Conservation (phyloP, 2,888 invertebrate species). For the Drosophila koepferae region DNA sequence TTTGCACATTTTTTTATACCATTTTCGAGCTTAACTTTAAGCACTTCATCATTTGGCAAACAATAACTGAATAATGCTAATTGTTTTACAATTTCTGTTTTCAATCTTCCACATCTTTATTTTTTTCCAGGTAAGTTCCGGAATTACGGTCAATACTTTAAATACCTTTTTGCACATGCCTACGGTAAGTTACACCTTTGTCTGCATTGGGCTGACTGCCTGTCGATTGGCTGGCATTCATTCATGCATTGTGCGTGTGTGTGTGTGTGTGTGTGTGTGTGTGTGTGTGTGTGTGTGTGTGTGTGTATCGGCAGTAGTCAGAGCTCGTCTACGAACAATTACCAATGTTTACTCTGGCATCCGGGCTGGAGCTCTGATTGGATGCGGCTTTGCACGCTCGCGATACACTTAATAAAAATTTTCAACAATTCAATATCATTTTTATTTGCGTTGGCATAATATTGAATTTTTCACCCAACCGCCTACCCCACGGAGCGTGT, state of each 20-base stretch:
- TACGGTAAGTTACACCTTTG: slow-evolving; percentile 52
- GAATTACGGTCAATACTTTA: slow-evolving; percentile 30
- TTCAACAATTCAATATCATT: slow-evolving; percentile 77
- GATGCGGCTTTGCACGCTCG: slow-evolving; percentile 19
- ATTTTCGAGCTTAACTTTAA: slow-evolving; percentile 5
- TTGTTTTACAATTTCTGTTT: slow-evolving; percentile 24
- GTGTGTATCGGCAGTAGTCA: not conserved
- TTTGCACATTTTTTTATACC: not conserved
- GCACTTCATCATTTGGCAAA: not conserved
- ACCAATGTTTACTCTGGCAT: slow-evolving; percentile 62
- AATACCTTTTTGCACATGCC: slow-evolving; percentile 39
- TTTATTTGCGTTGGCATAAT: slow-evolving; percentile 73
- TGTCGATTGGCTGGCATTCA: slow-evolving; percentile 8
- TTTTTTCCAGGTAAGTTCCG: slow-evolving; percentile 62
- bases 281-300: slow-evolving; percentile 1
- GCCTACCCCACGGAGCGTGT: slow-evolving; percentile 10
- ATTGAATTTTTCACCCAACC: slow-evolving; percentile 57
- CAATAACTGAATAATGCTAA: slow-evolving; percentile 11
- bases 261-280: not conserved
- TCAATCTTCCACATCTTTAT: slow-evolving; percentile 5
- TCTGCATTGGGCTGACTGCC: not conserved
- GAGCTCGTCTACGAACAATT: slow-evolving; percentile 54
- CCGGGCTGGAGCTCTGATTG: slow-evolving; percentile 52
- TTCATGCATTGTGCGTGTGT: not conserved
- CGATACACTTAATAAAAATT: slow-evolving; percentile 64